A percentile compares a stretch with the other conserved stretches of the same genome.
Evolutionary conservation across 2,797 vertebrate species (phyloP).

Genomic region (Hydrolagus colliei): DNA sequence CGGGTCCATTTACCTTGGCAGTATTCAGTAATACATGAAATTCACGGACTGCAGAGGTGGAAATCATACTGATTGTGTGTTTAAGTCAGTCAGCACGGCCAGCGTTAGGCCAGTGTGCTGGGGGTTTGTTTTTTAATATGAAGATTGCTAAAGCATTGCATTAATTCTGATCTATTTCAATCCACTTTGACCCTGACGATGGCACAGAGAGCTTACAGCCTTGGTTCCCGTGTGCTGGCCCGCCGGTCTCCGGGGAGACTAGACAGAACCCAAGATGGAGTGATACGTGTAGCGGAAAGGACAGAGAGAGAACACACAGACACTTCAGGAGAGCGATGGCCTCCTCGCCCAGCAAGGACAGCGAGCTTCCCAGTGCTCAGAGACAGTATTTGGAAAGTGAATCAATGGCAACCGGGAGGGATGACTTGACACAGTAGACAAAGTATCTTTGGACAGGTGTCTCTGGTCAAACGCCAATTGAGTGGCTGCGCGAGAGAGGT

Average conservation of each 20-base stretch:
- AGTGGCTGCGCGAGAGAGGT: neutral
- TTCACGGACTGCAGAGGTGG: too few species aligned
- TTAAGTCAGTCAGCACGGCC: neutral
- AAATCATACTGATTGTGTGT: too few species aligned
- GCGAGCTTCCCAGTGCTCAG: neutral
- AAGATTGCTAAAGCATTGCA: neutral
- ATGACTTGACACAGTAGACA: conserved; percentile 11
- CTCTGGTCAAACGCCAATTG: neutral
- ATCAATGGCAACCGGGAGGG: conserved; percentile 3
- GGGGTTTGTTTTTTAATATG: neutral
- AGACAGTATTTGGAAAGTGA: neutral
- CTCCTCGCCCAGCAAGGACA: neutral
- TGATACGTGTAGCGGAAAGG: neutral
- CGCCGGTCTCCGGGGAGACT: neutral
- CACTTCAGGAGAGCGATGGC: neutral
- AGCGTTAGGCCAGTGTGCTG: neutral
- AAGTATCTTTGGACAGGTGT: conserved; percentile 1
- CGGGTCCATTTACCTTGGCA: too few species aligned
- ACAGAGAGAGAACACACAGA: neutral
- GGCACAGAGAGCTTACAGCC: neutral
- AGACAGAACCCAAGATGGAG: neutral
- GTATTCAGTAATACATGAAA: too few species aligned
- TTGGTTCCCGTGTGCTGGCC: neutral
- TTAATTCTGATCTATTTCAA: neutral
- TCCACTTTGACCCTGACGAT: neutral